Conservation (phyloP, 2,113 vertebrate species). For the Hydrolagus affinis region DNA sequence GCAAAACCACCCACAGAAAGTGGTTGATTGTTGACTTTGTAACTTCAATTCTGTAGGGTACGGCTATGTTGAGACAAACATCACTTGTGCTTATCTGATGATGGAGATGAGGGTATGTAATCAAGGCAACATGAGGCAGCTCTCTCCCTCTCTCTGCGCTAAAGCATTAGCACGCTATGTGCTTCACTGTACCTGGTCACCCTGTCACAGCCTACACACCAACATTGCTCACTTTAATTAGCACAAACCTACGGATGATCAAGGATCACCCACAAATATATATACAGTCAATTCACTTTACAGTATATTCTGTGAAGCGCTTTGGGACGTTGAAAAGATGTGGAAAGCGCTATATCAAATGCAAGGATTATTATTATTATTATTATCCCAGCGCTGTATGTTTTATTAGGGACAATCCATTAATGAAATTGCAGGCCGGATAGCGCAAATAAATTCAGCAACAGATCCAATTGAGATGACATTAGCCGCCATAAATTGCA, state of each 20-base stretch:
- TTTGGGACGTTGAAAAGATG: too few species aligned
- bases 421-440: background rate
- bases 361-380: too few species aligned
- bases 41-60: background rate
- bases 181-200: background rate
- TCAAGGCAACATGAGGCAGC: background rate
- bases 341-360: too few species aligned
- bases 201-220: background rate
- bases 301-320: too few species aligned
- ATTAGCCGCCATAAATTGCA: constrained; percentile 2
- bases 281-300: too few species aligned
- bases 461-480: background rate
- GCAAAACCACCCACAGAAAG: background rate
- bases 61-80: background rate
- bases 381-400: background rate
- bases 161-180: background rate
- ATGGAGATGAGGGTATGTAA: background rate
- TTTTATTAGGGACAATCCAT: background rate
- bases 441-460: constrained; percentile 1
- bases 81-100: background rate
- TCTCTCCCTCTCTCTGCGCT: background rate
- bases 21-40: background rate
- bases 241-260: constrained; percentile 15
- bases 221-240: constrained; percentile 25
- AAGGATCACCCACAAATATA: too few species aligned